Conservation (phyloP, 1,140 invertebrate species). For the Pachypeltis micranthus region DNA sequence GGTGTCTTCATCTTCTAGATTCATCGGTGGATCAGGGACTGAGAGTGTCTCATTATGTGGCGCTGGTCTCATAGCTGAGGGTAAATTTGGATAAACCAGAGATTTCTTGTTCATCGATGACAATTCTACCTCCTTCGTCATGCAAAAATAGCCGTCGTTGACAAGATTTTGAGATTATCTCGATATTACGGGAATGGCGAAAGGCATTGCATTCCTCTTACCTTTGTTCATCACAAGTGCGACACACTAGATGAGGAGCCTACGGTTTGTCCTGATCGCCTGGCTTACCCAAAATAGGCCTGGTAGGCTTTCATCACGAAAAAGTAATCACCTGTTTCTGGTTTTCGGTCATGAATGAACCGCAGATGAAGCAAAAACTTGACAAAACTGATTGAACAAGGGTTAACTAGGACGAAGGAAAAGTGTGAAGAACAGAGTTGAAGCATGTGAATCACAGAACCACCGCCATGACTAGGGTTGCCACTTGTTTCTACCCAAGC, state of each 20-base stretch:
- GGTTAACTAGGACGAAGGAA: too few relatives aligned
- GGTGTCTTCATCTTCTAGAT: not conserved
- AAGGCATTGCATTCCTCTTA: conserved; percentile 11
- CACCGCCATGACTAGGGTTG: too few relatives aligned
- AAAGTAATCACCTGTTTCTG: too few relatives aligned
- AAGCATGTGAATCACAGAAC: too few relatives aligned
- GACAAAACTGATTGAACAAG: too few relatives aligned
- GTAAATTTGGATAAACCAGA: conserved; percentile 7
- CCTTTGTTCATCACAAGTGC: conserved; percentile 19
- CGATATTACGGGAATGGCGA: conserved; percentile 19
- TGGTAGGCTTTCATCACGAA: not conserved
- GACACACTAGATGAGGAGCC: conserved; percentile 8
- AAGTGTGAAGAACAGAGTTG: too few relatives aligned
- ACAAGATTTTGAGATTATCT: conserved; percentile 17
- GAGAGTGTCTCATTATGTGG: not conserved
- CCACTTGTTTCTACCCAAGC: too few relatives aligned
- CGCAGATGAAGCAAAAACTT: too few relatives aligned
- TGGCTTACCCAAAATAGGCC: conserved; percentile 22
- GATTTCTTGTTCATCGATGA: conserved; percentile 8
- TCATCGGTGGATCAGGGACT: not conserved
- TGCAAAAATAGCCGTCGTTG: conserved; percentile 18
- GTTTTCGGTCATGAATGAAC: too few relatives aligned
- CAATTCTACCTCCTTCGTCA: conserved; percentile 3
- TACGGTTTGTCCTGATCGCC: conserved; percentile 27
- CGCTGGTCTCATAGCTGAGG: conserved; percentile 2